Base-by-base conservation (phyloP, 35 echinoderm and acorn worm species). In the Acanthaster planci region DNA sequence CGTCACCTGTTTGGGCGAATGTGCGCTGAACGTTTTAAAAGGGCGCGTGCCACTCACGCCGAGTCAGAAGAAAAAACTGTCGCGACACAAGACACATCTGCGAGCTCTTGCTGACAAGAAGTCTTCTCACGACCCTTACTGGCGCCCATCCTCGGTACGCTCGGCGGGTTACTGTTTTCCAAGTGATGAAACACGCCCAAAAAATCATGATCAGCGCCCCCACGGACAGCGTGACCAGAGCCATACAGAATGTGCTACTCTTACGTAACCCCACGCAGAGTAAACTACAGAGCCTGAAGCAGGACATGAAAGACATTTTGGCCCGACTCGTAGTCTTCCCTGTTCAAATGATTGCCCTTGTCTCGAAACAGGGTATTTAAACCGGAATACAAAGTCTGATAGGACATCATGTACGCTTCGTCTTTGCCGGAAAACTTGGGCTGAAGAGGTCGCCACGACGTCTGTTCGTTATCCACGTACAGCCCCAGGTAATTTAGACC, bases 41-140 rank as follows among this genome's bases (percentile, higher is more conserved):
- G 78, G 93, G 26, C 86, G 77, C 50, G 84, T 94, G 37, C 51
- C 38, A 32, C 40, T 94, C 7, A 55, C 93, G 16, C 17, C 51
- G 14, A 47, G 21, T 84, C 89, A 96, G 81, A 96, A 85, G 78
- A 79, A 78, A 16, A 82, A 85, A 19, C 67, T 97, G 40, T 52
- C 79, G 2, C 84, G 89, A 4, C 58, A 95, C 68, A 95, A 91
- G 86, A 84, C 77, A 79, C 68, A 87, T 52, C 76, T 95, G 5
- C 42, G 93, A 52, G 29, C 53, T 52, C 52, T 86, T 14, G 79
- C 84, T n/a, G 36, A 91, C 77, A 90, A 91, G 38, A 55, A 75
- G 18, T 83, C 39, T 44, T 82, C 80, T 7, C 72, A 72, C 37
- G 79, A 4, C 5, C 54, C 8, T 16, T 91, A 1, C 4, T 91